phyloP scores from a whole-genome alignment of 23 tunicate genomes.

The Ascidia mentula region DNA sequence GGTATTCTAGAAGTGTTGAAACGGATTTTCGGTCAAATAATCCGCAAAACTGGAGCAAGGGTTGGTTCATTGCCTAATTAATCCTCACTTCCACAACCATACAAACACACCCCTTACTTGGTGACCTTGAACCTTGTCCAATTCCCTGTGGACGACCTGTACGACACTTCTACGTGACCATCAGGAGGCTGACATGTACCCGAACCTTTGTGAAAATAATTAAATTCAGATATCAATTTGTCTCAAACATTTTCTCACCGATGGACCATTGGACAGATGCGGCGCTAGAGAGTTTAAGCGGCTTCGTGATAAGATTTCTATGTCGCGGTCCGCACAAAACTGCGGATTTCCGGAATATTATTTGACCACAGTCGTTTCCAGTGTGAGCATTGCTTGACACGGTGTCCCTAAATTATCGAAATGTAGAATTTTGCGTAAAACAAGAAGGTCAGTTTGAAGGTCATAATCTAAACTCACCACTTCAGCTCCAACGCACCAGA shows the following conservation, averaged over 20 bases:
- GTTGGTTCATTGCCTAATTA: too few species aligned
- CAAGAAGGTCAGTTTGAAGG: too few species aligned
- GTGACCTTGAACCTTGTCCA: conserved; percentile 27
- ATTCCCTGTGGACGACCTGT: too few species aligned
- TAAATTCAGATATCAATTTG: background rate
- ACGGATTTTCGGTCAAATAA: too few species aligned
- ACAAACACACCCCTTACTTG: conserved; percentile 23
- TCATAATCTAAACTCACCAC: too few species aligned
- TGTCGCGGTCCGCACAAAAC: conserved; percentile 39
- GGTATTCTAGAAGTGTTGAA: background rate
- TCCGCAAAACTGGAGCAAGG: too few species aligned
- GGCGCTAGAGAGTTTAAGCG: conserved; percentile 45
- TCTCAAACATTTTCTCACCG: conserved; percentile 23
- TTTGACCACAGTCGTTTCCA: conserved; percentile 22
- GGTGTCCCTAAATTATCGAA: conserved; percentile 24
- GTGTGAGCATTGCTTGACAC: conserved; percentile 22
- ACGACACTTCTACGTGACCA: conserved; percentile 15
- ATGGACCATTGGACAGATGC: conserved; percentile 40
- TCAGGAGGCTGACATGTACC: conserved; percentile 19
- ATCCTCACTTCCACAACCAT: too few species aligned
- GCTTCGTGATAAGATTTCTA: conserved; percentile 35
- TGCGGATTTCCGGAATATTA: conserved; percentile 57
- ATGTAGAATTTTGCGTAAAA: too few species aligned
- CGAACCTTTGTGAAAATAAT: conserved; percentile 1
- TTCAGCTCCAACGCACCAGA: conserved; percentile 13